Evolutionary conservation across 2,797 vertebrate genomes (phyloP).

Genomic region (Tangara arthus): DNA sequence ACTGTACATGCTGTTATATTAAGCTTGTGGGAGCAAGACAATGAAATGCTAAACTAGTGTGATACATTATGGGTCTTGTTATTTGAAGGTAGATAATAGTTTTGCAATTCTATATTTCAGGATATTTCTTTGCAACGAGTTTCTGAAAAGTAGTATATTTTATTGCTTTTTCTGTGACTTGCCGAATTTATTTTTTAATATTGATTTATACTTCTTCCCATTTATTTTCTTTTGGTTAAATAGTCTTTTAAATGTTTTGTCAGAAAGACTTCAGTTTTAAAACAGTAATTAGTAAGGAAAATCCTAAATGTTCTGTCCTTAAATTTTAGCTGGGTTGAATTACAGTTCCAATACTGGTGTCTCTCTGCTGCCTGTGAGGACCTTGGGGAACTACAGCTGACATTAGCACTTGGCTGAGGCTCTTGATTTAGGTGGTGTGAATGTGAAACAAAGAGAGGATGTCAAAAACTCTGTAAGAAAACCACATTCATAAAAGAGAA

Average conservation of each 20-base stretch:
- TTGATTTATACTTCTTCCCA: neutral
- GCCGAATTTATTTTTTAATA: neutral
- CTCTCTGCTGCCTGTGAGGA: neutral
- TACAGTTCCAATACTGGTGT: fast-evolving
- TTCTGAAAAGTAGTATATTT: neutral
- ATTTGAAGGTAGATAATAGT: neutral
- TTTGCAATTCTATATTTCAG: neutral
- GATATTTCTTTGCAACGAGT: neutral
- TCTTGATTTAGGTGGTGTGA: neutral
- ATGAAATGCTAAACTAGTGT: neutral
- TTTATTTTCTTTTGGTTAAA: neutral
- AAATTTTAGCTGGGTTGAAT: neutral
- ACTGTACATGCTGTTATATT: neutral
- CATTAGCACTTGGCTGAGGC: neutral
- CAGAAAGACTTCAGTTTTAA: neutral
- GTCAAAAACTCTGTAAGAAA: neutral
- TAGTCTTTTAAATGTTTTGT: neutral
- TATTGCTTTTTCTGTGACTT: neutral
- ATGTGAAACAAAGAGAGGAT: neutral
- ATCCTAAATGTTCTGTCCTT: neutral
- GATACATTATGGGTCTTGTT: neutral
- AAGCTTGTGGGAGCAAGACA: neutral
- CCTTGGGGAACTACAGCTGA: neutral
- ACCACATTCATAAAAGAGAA: neutral
- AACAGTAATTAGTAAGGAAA: neutral